Conservation (phyloP, 2,888 invertebrate species). For the Chrysomela aeneicollis region DNA sequence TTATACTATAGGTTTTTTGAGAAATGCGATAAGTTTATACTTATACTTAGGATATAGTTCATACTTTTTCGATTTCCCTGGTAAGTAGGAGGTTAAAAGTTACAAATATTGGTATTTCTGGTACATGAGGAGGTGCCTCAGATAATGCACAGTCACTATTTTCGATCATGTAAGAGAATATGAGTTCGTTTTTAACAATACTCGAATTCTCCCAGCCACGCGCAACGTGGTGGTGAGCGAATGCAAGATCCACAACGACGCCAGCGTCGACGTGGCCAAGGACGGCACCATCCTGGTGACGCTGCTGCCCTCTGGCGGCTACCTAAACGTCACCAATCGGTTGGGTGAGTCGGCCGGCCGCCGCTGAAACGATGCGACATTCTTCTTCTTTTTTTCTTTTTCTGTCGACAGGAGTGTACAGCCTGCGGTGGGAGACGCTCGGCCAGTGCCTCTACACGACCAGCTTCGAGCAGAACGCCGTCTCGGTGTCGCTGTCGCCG, state of each 20-base stretch:
- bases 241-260: slow-evolving; percentile 88
- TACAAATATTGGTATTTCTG: too few species aligned
- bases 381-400: background rate
- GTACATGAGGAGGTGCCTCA: too few species aligned
- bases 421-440: slow-evolving; percentile 75
- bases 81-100: too few species aligned
- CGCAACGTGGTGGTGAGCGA: slow-evolving; percentile 81
- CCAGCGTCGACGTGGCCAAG: slow-evolving; percentile 83
- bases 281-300: slow-evolving; percentile 82
- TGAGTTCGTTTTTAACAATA: too few species aligned
- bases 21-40: too few species aligned
- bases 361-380: background rate
- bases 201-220: slow-evolving; percentile 66
- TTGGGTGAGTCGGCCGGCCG: slow-evolving; percentile 66
- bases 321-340: slow-evolving; percentile 74
- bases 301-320: slow-evolving; percentile 74
- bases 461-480: slow-evolving; percentile 79
- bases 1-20: too few species aligned
- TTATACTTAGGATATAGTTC: too few species aligned
- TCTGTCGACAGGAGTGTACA: slow-evolving; percentile 73
- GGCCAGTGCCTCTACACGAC: slow-evolving; percentile 83
- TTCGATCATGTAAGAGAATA: too few species aligned
- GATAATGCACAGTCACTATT: too few species aligned
- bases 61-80: too few species aligned
- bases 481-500: slow-evolving; percentile 87